Evolutionary conservation across 1,140 invertebrate genomes (phyloP).

Genomic region (Physella acuta): DNA sequence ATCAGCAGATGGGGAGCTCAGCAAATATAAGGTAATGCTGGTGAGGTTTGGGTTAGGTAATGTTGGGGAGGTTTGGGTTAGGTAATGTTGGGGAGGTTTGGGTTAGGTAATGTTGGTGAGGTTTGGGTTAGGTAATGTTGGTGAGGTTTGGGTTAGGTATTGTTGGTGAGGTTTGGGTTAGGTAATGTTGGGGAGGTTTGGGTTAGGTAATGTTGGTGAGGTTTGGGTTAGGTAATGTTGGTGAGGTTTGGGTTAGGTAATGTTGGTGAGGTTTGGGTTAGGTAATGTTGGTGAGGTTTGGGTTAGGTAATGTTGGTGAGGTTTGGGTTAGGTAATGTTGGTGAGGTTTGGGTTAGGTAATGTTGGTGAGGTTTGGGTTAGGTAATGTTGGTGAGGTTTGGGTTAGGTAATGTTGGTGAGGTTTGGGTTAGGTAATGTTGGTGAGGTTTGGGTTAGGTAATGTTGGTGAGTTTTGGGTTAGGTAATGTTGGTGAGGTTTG

Average conservation of each 20-base stretch:
- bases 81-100: not conserved
- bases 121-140: not conserved
- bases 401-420: no score
- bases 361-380: no score
- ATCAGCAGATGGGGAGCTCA: slow-evolving; percentile 36
- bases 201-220: not conserved
- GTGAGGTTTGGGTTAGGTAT: not conserved
- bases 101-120: not conserved
- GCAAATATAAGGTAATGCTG: slow-evolving; percentile 44
- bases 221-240: not conserved
- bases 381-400: no score
- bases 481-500: no score
- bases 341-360: no score
- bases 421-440: no score
- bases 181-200: not conserved
- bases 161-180: not conserved
- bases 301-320: not conserved
- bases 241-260: not conserved
- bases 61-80: not conserved
- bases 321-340: no score
- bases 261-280: not conserved
- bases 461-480: no score
- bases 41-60: not conserved
- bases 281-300: not conserved
- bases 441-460: no score